These are phyloP conservation scores for Charanyca ferruginea DNA, from an alignment of 2,888 invertebrate species.

Conservation along the genomic window DNA sequence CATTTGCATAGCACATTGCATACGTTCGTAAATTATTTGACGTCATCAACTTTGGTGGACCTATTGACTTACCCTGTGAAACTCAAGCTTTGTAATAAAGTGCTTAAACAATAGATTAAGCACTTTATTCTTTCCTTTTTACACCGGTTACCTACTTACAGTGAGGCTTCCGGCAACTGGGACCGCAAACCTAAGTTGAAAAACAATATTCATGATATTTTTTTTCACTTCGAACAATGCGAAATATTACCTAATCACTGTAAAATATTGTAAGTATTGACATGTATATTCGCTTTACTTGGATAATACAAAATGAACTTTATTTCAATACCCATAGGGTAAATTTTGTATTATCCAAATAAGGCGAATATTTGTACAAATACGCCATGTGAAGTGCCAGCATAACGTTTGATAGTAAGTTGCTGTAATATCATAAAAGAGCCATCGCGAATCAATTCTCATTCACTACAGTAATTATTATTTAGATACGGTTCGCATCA, in stretches of 20 bases:
- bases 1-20: neutral
- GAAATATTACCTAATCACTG: neutral
- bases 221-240: neutral
- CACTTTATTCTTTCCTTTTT: neutral
- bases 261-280: neutral
- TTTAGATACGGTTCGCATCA: conserved; percentile 64
- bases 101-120: no score
- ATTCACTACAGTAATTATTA: conserved; percentile 60
- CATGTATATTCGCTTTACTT: no score
- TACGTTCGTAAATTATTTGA: neutral
- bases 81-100: neutral
- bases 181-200: no score
- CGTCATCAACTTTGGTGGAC: neutral
- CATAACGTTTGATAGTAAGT: conserved; percentile 9
- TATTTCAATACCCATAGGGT: no score
- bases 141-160: no score
- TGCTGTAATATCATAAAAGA: conserved; percentile 25
- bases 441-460: conserved; percentile 31
- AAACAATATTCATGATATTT: no score
- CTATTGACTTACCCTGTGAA: neutral
- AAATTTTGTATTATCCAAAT: no score
- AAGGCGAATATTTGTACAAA: no score
- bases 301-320: no score
- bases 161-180: no score
- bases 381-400: no score